Evolutionary conservation across 37 sponge, comb jelly and placozoan species (phyloP), one percentile per base, ranked within the genome.

Genomic region (Aplysina aerophoba): DNA sequence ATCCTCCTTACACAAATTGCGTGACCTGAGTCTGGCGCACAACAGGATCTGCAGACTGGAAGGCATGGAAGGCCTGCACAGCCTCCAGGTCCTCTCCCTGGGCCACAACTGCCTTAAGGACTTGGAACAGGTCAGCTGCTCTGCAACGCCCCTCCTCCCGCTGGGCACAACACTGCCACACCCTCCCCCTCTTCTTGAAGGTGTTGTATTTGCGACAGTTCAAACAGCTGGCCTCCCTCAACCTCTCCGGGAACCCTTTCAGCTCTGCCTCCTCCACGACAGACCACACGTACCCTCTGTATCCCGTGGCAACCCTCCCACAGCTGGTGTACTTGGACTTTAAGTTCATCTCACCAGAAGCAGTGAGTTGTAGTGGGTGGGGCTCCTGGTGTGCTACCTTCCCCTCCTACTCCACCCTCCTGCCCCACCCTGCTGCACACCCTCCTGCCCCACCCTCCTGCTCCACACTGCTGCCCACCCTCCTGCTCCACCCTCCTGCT

Each of bases 1-100:
- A 37, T 80, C 85, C 22, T 81, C 80, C 0, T 91, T 97, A 31
- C 44, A 67, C 6, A 87, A 83, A 41, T 89, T 97, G 66, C 85
- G 78, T 56, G 98, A 97, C 61, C 84, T 97, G 38, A 92, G 94
- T 60, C 87, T 97, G 38, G 95, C 92, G 17, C 92, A 95, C 72
- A 97, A 97, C 55, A 86, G 89, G 15, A 91, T 97, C 19, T 81
- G 61, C 15, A 68, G 61, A 0, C 58, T 97, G 0, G 88, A 85
- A 33, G 83, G 85, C 20, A 65, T 97, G 86, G 90, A 91, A 20
- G 34, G 55, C 21, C 86, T 97, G 22, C 31, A 39, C 44, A 59
- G 80, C 14, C 92, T 97, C 15, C 96, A 95, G 71, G 90, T 93
- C 17, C 80, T 97, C 33, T 95, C 96, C 27, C 82, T 97, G 50